Base-by-base conservation (phyloP, 2,113 vertebrate genomes). In the Synodontis membranacea region DNA sequence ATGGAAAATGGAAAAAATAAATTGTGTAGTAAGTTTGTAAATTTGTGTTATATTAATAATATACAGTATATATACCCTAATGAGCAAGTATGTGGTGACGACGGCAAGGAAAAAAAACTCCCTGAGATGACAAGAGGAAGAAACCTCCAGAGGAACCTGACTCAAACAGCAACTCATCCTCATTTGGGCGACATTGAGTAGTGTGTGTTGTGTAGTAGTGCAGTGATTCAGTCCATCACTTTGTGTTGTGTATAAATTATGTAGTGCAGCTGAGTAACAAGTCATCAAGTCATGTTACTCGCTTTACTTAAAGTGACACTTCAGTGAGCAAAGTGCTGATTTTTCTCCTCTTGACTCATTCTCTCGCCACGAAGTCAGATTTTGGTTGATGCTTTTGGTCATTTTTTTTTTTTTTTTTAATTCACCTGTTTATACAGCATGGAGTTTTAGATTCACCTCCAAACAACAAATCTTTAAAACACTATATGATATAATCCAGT, bases 271-370 rank as follows among this genome's bases (percentile, higher is more conserved):
- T 64, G n/a, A 64, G 28, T 11, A 37, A 68, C 60, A 64, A n/a
- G 62, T 66, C 62, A 39, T 9, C 15, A 70, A 21, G 66, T 70
- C 1, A 9, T 2, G 1, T 39, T 37, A 17, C 64, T 70, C 15
- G 6, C 17, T 39, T 70, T 70, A n/a, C n/a, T n/a, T n/a, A 70
- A 70, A 70, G 66, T 70, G 66, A 70, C 66, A 39, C 66, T 70
- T 39, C 17, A 70, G 17, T 70, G 66, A 39, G 6, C 17, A 37
- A 9, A 70, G 66, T 37, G 66, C 1, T 37, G 66, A 70, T 39
- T 21, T 34, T 70, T 70, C 34, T 34, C 12, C 34, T 34, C 62
- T 64, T 31, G 9, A n/a, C 28, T 31, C 25, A 10, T 64, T 64
- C 4, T 64, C 60, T 39, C 21, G 34, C 34, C 31, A 37, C 5